These are phyloP conservation scores for Cololabis saira DNA, from an alignment of 2,113 vertebrate genomes.

Conservation along the genomic window DNA sequence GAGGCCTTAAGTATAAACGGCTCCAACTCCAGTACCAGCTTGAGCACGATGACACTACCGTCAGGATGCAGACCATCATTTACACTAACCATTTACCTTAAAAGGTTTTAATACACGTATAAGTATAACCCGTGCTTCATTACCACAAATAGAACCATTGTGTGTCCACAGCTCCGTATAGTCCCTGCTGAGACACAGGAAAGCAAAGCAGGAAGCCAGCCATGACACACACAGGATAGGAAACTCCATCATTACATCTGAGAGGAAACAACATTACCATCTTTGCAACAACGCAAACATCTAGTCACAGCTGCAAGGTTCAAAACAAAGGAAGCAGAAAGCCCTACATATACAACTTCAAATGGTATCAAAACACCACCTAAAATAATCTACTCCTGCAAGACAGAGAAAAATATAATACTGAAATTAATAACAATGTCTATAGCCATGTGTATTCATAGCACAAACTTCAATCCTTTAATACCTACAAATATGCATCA, in stretches of 20 bases:
- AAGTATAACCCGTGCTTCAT: slow-evolving; percentile 12
- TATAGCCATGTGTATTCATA: not conserved
- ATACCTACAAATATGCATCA: not conserved
- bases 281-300: slow-evolving; percentile 32
- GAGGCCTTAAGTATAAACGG: slow-evolving; percentile 26
- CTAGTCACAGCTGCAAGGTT: slow-evolving; percentile 33
- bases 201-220: slow-evolving; percentile 57
- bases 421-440: not conserved
- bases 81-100: not conserved
- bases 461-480: not conserved
- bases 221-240: slow-evolving; percentile 33
- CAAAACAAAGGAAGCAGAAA: slow-evolving; percentile 41
- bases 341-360: slow-evolving; percentile 24
- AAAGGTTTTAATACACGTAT: slow-evolving; percentile 1
- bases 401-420: not conserved
- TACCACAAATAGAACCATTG: slow-evolving; percentile 36
- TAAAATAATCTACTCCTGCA: no score
- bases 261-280: slow-evolving; percentile 47
- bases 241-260: slow-evolving; percentile 49
- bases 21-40: slow-evolving; percentile 25
- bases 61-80: not conserved
- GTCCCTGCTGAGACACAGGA: slow-evolving; percentile 46
- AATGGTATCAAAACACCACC: slow-evolving; percentile 11
- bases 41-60: slow-evolving; percentile 14
- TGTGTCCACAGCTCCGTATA: slow-evolving; percentile 4